phyloP scores from a whole-genome alignment of 2,113 vertebrate genomes.

The Labeo catla region DNA sequence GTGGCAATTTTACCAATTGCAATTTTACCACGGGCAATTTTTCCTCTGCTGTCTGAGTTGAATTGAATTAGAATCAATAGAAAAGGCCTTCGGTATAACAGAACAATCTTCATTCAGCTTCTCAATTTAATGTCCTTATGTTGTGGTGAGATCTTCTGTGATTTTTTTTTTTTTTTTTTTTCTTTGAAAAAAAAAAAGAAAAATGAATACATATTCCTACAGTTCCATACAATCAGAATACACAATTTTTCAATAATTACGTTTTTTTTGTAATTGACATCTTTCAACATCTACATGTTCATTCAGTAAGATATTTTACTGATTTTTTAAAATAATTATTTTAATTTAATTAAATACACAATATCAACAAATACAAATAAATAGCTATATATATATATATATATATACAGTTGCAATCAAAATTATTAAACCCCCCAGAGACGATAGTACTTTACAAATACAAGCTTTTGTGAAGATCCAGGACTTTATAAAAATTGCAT shows the following conservation, averaged over 20 bases:
- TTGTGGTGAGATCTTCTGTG: conserved; percentile 16
- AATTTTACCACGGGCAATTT: conserved; percentile 1
- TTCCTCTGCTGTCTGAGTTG: conserved; percentile 34
- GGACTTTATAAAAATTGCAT: too few relatives aligned
- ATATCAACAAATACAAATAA: too few relatives aligned
- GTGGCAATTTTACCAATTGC: conserved; percentile 16
- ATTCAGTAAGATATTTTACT: background rate
- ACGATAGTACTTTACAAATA: too few relatives aligned
- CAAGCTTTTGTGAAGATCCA: too few relatives aligned
- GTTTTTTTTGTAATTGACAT: too few relatives aligned
- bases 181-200: too few relatives aligned
- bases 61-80: conserved; percentile 50
- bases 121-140: conserved; percentile 45
- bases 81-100: conserved; percentile 44
- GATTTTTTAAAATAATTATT: background rate
- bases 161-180: background rate
- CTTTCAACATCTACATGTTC: background rate
- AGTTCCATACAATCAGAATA: background rate
- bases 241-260: background rate
- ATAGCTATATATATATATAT: too few relatives aligned
- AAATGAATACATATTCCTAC: background rate
- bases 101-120: conserved; percentile 11
- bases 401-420: too few relatives aligned
- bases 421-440: too few relatives aligned
- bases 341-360: too few relatives aligned